Conservation (phyloP, 2,113 vertebrate species). For the Rhea americana region DNA sequence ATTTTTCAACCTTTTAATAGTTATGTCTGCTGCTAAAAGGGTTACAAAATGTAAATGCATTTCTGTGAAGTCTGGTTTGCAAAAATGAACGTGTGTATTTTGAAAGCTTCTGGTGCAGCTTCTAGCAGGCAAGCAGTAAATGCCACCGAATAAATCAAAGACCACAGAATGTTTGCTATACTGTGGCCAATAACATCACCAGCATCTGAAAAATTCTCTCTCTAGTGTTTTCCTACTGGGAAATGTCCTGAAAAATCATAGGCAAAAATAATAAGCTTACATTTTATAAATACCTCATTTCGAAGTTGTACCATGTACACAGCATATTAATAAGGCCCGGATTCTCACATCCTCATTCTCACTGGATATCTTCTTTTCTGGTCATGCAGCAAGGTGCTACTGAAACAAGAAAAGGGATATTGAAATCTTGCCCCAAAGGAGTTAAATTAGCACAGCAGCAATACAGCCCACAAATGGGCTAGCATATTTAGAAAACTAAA, state of each 20-base stretch:
- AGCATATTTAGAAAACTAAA: neutral
- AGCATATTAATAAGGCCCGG: neutral
- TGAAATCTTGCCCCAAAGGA: neutral
- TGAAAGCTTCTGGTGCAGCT: neutral
- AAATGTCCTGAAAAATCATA: neutral
- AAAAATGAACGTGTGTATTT: conserved; percentile 24
- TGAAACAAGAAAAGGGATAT: neutral
- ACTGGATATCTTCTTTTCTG: neutral
- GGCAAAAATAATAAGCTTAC: neutral
- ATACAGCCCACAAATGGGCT: neutral
- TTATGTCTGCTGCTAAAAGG: neutral
- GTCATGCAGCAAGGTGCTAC: neutral
- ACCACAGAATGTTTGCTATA: neutral
- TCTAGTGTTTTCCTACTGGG: neutral
- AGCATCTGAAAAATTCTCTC: neutral
- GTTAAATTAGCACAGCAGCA: neutral
- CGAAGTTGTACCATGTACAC: neutral
- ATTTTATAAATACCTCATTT: neutral
- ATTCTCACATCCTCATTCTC: neutral
- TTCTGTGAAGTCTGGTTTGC: conserved; percentile 12
- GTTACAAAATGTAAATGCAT: neutral
- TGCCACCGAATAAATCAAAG: neutral
- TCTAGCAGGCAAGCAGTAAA: conserved; percentile 3
- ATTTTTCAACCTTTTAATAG: neutral
- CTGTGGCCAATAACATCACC: neutral